Base-by-base conservation (phyloP, 2,888 invertebrate genomes). In the Aphidius colemani region DNA sequence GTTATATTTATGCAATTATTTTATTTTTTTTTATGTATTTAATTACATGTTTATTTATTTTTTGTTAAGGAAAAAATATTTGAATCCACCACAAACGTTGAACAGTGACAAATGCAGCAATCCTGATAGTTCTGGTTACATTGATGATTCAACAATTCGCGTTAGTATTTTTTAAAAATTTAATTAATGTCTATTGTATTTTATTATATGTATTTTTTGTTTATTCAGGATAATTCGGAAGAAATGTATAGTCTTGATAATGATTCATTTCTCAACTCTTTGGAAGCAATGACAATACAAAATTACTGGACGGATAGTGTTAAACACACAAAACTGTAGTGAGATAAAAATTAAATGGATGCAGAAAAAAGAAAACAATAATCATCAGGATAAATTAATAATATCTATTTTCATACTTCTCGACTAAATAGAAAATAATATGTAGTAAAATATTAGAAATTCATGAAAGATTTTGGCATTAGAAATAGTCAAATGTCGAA, bases 211-310 rank as follows among this genome's bases (percentile, higher is more conserved):
- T 53, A 6, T 59, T 10, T 43, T 11, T 43, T 11, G 44, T 43
- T 43, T 45, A 41, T 53, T 1, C 86, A 95, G 95, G 95, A 95
- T 82, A 94, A 93, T 80, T 93, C 93, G 7, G 95, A 95, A 84
- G 95, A 95, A 84, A 94, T 95, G 93, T 94, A 94, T 84, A 95
- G 95, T 77, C 84, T 95, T 84, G 95, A 95, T 85, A 95, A 95
- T 82, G 95, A 95, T 82, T 95, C 95, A 67, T 95, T 95, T 85
- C 87, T 95, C 67, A 95, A 95, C 84, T 95, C 95, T 67, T 84
- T 95, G 74, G 95, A 95, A 84, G 94, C 94, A 71, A 94, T 95
- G 93, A 94, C 95, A 72, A 94, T 95, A 79, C 94, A 94, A 83
- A 95, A 95, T 84, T 94, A 94, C 80, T 95, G 95, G 94, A 94